Evolutionary conservation across 1,140 invertebrate genomes (phyloP).

Genomic region (Anoplolepis gracilipes): DNA sequence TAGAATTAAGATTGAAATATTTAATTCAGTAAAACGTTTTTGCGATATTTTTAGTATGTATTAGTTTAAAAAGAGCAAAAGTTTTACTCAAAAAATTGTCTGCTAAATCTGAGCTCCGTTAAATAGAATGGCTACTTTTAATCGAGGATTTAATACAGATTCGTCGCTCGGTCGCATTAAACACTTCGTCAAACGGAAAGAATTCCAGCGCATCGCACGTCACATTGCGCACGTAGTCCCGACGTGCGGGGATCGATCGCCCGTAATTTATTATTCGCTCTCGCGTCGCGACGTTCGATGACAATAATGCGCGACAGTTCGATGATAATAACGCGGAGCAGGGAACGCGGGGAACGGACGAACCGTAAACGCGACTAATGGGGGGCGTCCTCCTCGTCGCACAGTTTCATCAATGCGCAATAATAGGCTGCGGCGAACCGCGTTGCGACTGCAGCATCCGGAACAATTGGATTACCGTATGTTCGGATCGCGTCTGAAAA

Average conservation of each 20-base stretch:
- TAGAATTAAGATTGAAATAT: too few relatives aligned
- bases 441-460: slow-evolving; percentile 19
- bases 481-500: slow-evolving; percentile 70
- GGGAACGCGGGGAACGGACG: not conserved
- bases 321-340: slow-evolving; percentile 38
- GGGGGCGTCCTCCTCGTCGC: slow-evolving; percentile 58
- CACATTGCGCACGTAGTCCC: not conserved
- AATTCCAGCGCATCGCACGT: slow-evolving; percentile 24
- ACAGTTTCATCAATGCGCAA: slow-evolving; percentile 70
- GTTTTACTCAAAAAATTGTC: not conserved
- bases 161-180: slow-evolving; percentile 21
- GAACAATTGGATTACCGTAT: slow-evolving; percentile 70
- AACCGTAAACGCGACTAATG: slow-evolving; percentile 42
- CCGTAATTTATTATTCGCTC: slow-evolving; percentile 54
- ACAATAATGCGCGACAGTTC: slow-evolving; percentile 58
- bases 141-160: slow-evolving; percentile 11
- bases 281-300: slow-evolving; percentile 57
- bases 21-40: not conserved
- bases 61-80: not conserved
- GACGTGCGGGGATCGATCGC: slow-evolving; percentile 33
- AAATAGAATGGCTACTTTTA: slow-evolving; percentile 35
- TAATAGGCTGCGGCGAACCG: slow-evolving; percentile 65
- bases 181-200: slow-evolving; percentile 38
- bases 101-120: not conserved
- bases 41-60: not conserved